Evolutionary conservation across 2,888 invertebrate species (phyloP).

Genomic region (Cordylochernes scorpioides): DNA sequence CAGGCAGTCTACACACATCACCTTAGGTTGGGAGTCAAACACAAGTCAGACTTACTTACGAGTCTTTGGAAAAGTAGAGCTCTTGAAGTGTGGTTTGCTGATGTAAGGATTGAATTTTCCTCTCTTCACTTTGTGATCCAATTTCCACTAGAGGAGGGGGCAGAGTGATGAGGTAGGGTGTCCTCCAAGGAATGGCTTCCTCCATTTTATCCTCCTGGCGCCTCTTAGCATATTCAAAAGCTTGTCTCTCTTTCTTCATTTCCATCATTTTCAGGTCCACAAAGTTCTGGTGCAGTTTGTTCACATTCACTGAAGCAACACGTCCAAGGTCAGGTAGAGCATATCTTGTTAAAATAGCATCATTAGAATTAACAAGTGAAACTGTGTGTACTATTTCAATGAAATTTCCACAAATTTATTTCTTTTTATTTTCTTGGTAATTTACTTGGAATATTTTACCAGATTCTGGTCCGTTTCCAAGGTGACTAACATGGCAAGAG

Average conservation of each 20-base stretch:
- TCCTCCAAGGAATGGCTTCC: constrained; percentile 39
- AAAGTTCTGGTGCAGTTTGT: constrained; percentile 39
- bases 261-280: constrained; percentile 75
- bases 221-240: constrained; percentile 7
- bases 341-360: neutral
- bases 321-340: neutral
- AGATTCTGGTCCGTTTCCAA: no score
- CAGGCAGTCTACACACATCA: constrained; percentile 36
- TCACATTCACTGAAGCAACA: constrained; percentile 43
- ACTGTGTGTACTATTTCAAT: no score
- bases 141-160: constrained; percentile 15
- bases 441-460: no score
- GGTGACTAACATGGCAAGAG: no score
- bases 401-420: no score
- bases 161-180: constrained; percentile 37
- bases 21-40: no score
- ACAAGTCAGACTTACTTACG: constrained; percentile 8
- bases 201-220: constrained; percentile 36
- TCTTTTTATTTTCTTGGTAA: no score
- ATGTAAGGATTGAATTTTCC: constrained; percentile 29
- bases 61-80: constrained; percentile 8
- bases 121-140: constrained; percentile 44
- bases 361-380: no score
- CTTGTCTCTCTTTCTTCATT: constrained; percentile 40
- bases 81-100: constrained; percentile 8